Percentiles rank a stretch among this genome's conserved stretches.
Conservation (phyloP, 2,113 vertebrate genomes). For the Myiozetetes cayanensis region DNA sequence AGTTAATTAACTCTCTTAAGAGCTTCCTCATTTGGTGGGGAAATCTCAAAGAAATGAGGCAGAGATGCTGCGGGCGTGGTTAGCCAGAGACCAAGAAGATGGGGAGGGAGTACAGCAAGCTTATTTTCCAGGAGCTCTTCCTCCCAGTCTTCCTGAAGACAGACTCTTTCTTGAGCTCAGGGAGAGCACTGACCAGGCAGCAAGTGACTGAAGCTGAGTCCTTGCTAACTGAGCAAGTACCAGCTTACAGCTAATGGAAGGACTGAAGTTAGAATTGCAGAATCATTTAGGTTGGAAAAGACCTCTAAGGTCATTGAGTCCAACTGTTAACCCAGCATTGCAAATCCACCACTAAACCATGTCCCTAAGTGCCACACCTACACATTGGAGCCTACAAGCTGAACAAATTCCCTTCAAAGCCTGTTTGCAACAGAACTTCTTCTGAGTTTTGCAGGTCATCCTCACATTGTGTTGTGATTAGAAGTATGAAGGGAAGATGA, state of each 20-base stretch:
- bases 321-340: neutral
- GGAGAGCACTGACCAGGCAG: neutral
- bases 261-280: neutral
- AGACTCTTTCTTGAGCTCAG: neutral
- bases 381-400: neutral
- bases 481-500: neutral
- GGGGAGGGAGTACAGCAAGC: neutral
- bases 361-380: neutral
- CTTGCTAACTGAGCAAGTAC: neutral
- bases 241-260: neutral
- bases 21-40: neutral
- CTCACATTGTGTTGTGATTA: neutral
- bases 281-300: neutral
- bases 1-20: neutral
- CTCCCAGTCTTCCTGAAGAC: neutral
- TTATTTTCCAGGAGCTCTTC: neutral
- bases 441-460: neutral
- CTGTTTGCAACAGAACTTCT: neutral
- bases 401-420: neutral
- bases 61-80: fast-evolving
- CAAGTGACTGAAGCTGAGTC: neutral
- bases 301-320: neutral
- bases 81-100: neutral
- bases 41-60: neutral
- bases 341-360: no score